Base-by-base conservation (phyloP, 2,888 invertebrate species). In the Phyllotreta cruciferae region DNA sequence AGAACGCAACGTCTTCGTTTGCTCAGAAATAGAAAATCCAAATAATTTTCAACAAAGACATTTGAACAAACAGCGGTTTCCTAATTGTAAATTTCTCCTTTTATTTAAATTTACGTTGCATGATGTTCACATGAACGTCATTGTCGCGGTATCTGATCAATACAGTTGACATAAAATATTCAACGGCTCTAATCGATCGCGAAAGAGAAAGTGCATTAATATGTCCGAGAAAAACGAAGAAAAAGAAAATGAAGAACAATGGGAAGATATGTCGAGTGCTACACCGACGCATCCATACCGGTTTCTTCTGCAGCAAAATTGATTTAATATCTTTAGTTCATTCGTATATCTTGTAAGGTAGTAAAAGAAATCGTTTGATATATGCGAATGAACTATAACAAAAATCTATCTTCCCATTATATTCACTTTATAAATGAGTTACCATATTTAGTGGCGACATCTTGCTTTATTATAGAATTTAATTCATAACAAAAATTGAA, bases 151-250 rank as follows among this genome's bases (percentile, higher is more conserved):
- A 10, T 44, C 10, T 14, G 24, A 47, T 47, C 47, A 47, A 34
- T 47, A 13, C 47, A 14, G 47, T 47, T 47, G 47, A 47, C 47
- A 47, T 47, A 9, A 47, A 47, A 47, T 47, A 47, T 47, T 47
- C 47, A 14, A 47, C 47, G n/a, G n/a, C 11, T 47, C 11, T 47
- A 47, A 13, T 47, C 14, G 14, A 47, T 47, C 47, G 47, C 7
- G 47, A 47, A 47, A 47, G 47, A 47, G 47, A 47, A 47, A 47
- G 47, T 47, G 7, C 47, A 47, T 24, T 14, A 34, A 47, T 4
- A 47, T 47, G n/a, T 44, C 10, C 5, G 7, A 10, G 6, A 44
- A 47, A 24, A 14, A 47, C 14, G 8, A 47, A 47, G 4, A 34
- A 47, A 47, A 47, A 47, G 24, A 47, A 47, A 47, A 47, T 47